phyloP scores from a whole-genome alignment of 2,888 invertebrate species.

The Lasius platythorax region DNA sequence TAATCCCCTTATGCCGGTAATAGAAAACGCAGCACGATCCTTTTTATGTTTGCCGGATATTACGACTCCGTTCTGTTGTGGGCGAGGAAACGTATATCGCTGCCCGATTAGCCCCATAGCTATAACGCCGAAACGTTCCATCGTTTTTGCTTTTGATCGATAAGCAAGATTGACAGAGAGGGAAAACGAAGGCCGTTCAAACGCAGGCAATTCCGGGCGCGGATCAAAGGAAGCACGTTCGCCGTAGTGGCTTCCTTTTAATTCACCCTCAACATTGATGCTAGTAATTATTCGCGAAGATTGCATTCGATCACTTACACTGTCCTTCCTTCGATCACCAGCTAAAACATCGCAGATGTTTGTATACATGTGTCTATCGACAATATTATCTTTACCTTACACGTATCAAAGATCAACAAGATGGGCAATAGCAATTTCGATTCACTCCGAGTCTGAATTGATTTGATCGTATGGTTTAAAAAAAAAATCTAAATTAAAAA shows the following conservation, averaged over 20 bases:
- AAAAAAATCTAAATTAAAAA: not conserved
- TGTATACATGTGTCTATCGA: constrained; percentile 9
- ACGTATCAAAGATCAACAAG: not conserved
- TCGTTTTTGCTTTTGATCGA: constrained; percentile 71
- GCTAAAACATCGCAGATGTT: constrained; percentile 7
- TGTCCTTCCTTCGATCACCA: not conserved
- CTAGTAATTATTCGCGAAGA: constrained; percentile 42
- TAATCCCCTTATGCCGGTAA: constrained; percentile 66
- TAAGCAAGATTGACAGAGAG: constrained; percentile 32
- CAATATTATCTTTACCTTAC: not conserved
- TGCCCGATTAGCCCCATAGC: not conserved
- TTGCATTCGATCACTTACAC: constrained; percentile 26
- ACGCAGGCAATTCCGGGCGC: constrained; percentile 45
- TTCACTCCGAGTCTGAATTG: not conserved
- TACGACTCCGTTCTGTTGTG: constrained; percentile 70
- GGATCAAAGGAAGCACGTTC: constrained; percentile 44
- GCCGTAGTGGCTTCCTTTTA: constrained; percentile 31
- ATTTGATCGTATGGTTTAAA: not conserved
- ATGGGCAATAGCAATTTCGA: not conserved
- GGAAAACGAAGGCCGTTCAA: constrained; percentile 30
- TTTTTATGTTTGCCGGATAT: constrained; percentile 71
- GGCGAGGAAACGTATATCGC: constrained; percentile 30
- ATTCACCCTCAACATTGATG: constrained; percentile 47
- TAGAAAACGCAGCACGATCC: constrained; percentile 68
- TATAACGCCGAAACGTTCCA: constrained; percentile 52